A percentile compares a stretch with the other conserved stretches of the same genome.
Conservation (phyloP, 2,113 vertebrate species). For the Nannospalax galili region DNA sequence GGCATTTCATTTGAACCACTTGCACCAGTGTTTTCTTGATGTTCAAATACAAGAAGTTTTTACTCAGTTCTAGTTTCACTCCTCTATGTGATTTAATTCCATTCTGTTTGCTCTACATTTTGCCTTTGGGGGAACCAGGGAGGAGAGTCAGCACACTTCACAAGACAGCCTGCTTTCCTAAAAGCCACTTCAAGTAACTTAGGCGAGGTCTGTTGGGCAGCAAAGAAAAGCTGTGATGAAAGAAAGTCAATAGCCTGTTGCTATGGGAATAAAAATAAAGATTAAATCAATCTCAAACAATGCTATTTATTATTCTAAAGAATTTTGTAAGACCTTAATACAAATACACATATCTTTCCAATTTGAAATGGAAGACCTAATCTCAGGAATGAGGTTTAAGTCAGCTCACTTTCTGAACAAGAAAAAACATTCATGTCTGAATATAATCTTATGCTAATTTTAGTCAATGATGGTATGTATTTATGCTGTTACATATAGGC, state of each 20-base stretch:
- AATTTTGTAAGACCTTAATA: constrained; percentile 48
- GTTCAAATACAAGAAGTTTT: constrained; percentile 22
- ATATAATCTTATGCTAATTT: constrained; percentile 7
- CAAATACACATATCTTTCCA: constrained; percentile 54
- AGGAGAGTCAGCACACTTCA: background rate
- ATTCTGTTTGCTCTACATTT: constrained; percentile 30
- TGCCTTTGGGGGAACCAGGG: background rate
- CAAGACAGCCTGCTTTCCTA: background rate
- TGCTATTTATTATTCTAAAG: constrained; percentile 37
- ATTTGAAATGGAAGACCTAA: constrained; percentile 39
- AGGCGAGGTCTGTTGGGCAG: background rate
- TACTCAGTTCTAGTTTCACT: background rate
- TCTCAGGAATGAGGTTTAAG: constrained; percentile 36
- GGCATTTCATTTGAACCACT: background rate
- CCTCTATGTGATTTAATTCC: constrained; percentile 29
- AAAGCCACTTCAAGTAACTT: constrained; percentile 23
- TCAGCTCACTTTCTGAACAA: constrained; percentile 39
- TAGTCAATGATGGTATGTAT: background rate
- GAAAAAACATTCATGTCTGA: constrained; percentile 28
- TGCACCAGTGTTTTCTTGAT: constrained; percentile 21
- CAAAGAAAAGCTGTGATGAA: background rate
- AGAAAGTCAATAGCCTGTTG: constrained; percentile 27
- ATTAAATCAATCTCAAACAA: constrained; percentile 50
- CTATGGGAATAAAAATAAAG: constrained; percentile 24
- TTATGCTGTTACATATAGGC: background rate